These are phyloP conservation scores for Phocoena sinus DNA, from an alignment of 2,113 vertebrate species.

Conservation along the genomic window DNA sequence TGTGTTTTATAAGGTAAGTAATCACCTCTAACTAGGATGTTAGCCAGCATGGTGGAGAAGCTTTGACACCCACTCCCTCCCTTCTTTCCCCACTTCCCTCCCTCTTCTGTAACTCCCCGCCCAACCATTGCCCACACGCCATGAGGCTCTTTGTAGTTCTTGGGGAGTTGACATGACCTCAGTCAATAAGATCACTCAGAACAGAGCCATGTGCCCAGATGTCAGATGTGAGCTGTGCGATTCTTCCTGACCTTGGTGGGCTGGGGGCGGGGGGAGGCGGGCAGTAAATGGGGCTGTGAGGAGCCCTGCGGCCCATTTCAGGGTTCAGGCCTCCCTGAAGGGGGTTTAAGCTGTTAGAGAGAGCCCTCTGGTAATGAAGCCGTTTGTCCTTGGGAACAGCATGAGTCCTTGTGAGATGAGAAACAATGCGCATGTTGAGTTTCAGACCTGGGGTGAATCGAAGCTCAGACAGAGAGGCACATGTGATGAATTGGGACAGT, in stretches of 20 bases:
- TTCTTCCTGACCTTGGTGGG: conserved; percentile 30
- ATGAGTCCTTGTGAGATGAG: conserved; percentile 58
- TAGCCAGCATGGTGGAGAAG: neutral
- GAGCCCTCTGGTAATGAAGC: conserved; percentile 54
- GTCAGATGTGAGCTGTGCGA: neutral
- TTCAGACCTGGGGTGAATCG: conserved; percentile 53
- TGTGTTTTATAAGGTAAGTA: neutral
- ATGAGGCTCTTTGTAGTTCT: conserved; percentile 8
- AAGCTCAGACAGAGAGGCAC: conserved; percentile 23
- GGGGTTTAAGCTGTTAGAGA: neutral
- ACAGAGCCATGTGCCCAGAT: neutral
- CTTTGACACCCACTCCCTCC: neutral
- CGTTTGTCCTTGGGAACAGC: conserved; percentile 52
- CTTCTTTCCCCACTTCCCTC: neutral
- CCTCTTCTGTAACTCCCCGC: neutral
- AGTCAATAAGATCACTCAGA: conserved; percentile 17
- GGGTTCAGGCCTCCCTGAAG: conserved; percentile 26
- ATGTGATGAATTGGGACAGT: conserved; percentile 37
- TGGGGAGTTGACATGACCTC: conserved; percentile 4
- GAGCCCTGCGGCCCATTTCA: neutral
- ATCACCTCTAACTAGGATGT: neutral
- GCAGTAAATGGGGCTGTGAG: neutral
- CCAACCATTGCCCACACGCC: neutral
- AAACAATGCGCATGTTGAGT: conserved; percentile 68
- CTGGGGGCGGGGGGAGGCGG: neutral